phyloP scores from a whole-genome alignment of 1,140 invertebrate species.

The Aphidius gifuensis region DNA sequence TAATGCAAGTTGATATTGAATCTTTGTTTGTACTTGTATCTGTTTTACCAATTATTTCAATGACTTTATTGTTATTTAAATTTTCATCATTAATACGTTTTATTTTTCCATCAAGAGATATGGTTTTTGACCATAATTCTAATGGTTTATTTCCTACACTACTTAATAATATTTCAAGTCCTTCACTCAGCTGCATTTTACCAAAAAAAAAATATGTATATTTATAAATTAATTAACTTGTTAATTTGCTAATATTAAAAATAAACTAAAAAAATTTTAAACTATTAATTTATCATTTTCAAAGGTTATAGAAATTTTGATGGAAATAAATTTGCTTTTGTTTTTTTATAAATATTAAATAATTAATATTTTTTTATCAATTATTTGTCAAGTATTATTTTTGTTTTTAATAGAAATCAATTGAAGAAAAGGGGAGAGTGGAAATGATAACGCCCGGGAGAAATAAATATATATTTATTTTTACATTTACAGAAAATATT shows the following conservation, averaged over 20 bases:
- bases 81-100: conserved; percentile 28
- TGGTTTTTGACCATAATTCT: conserved; percentile 31
- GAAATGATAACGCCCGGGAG: neutral
- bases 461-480: neutral
- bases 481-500: neutral
- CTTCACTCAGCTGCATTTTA: conserved; percentile 13
- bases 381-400: neutral
- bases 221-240: neutral
- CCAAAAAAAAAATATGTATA: too few relatives aligned
- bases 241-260: neutral
- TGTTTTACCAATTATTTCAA: conserved; percentile 30
- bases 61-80: conserved; percentile 30
- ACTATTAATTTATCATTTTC: too few relatives aligned
- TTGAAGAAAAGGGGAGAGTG: neutral
- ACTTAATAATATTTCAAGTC: conserved; percentile 30
- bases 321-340: too few relatives aligned
- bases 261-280: neutral
- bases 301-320: too few relatives aligned
- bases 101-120: conserved; percentile 30
- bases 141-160: conserved; percentile 32
- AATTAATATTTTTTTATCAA: neutral
- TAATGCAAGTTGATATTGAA: conserved; percentile 27
- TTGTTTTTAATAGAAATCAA: neutral
- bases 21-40: conserved; percentile 23
- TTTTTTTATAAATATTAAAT: too few relatives aligned